Conservation (phyloP, 2,888 invertebrate genomes). For the Cantharis nigra region DNA sequence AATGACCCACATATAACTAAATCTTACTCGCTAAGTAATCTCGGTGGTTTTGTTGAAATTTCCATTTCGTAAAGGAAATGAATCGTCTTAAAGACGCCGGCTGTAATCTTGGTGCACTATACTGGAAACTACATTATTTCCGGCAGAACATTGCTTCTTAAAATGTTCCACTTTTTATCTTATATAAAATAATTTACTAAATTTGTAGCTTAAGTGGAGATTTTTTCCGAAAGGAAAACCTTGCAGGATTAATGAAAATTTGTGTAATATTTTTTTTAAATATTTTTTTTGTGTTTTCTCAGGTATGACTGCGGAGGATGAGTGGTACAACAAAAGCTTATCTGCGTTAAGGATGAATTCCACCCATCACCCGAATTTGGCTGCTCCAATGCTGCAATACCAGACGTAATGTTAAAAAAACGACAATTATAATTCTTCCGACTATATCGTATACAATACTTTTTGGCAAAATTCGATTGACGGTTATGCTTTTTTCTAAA, state of each 20-base stretch:
- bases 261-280: too few relatives aligned
- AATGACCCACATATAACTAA: neutral
- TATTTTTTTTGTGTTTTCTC: constrained; percentile 41
- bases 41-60: constrained; percentile 34
- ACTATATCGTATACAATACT: neutral
- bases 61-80: constrained; percentile 51
- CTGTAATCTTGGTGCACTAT: constrained; percentile 45
- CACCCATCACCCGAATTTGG: constrained; percentile 92
- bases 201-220: neutral
- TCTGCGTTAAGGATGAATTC: constrained; percentile 97
- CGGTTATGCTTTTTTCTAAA: constrained; percentile 16
- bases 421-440: constrained; percentile 13
- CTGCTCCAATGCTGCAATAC: constrained; percentile 96
- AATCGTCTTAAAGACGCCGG: constrained; percentile 53
- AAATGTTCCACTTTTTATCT: constrained; percentile 24
- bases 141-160: constrained; percentile 30
- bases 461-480: constrained; percentile 19
- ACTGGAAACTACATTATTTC: constrained; percentile 43
- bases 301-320: constrained; percentile 93
- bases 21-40: neutral
- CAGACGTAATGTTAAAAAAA: constrained; percentile 78
- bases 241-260: neutral
- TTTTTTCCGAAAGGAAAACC: neutral
- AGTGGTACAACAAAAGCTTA: constrained; percentile 98
- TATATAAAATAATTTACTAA: neutral